phyloP scores from a whole-genome alignment of 2,113 vertebrate genomes.

The Lamprotornis superbus region DNA sequence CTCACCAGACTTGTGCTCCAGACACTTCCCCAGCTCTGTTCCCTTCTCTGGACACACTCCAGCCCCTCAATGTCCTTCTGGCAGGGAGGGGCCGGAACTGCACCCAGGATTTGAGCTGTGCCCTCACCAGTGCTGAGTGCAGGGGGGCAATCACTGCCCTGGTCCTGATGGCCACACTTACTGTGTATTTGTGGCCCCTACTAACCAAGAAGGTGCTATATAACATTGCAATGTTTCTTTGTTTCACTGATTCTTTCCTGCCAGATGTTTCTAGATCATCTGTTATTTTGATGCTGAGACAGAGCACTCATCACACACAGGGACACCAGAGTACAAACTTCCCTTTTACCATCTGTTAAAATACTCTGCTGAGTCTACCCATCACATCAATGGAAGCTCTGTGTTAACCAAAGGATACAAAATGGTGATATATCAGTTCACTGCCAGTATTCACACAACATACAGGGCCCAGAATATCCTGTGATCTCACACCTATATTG shows the following conservation, averaged over 20 bases:
- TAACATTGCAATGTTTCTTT: not conserved
- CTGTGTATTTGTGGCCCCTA: not conserved
- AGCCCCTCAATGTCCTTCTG: not conserved
- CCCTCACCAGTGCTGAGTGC: no score
- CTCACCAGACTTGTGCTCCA: not conserved
- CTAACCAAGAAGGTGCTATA: not conserved
- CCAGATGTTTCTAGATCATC: slow-evolving; percentile 22
- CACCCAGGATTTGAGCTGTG: not conserved
- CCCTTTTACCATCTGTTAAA: slow-evolving; percentile 10
- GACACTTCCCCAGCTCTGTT: not conserved
- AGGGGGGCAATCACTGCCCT: not conserved
- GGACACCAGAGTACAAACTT: not conserved
- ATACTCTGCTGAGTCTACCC: not conserved
- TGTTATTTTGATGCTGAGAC: not conserved
- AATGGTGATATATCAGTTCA: not conserved
- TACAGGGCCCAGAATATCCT: not conserved
- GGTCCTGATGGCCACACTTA: not conserved
- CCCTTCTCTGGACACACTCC: not conserved
- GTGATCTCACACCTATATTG: not conserved
- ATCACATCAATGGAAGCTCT: not conserved
- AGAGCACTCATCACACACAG: not conserved
- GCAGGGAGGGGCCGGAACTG: not conserved
- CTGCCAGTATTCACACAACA: not conserved
- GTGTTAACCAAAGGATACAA: not conserved
- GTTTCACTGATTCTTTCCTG: not conserved